Conservation (phyloP, 1,140 invertebrate genomes). For the Leptinotarsa texana region DNA sequence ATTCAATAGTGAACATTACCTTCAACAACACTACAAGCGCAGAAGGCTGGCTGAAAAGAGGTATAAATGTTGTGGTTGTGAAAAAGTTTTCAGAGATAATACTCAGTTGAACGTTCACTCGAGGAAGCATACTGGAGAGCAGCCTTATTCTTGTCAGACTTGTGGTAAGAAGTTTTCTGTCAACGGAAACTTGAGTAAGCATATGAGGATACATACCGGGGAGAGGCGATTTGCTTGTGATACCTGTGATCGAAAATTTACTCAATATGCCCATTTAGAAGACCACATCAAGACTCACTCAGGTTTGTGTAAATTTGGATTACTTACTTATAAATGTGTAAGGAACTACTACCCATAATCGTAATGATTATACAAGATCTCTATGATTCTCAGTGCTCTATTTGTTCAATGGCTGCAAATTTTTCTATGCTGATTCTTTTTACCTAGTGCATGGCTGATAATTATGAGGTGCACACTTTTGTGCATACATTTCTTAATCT, state of each 20-base stretch:
- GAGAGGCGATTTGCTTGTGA: constrained; percentile 48
- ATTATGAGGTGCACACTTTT: too few relatives aligned
- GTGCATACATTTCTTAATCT: too few relatives aligned
- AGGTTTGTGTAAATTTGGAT: constrained; percentile 24
- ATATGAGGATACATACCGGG: constrained; percentile 49
- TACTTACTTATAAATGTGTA: too few relatives aligned
- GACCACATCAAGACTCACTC: constrained; percentile 51
- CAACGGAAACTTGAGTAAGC: constrained; percentile 50
- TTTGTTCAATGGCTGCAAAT: too few relatives aligned
- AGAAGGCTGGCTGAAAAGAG: constrained; percentile 34
- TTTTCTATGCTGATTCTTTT: too few relatives aligned
- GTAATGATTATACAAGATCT: too few relatives aligned
- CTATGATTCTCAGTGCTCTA: too few relatives aligned
- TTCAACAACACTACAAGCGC: constrained; percentile 33
- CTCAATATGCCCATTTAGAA: constrained; percentile 49
- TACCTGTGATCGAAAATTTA: constrained; percentile 48
- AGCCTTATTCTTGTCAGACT: constrained; percentile 76
- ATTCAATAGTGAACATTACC: constrained; percentile 29
- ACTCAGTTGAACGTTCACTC: constrained; percentile 49
- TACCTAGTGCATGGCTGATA: too few relatives aligned
- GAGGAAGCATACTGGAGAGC: constrained; percentile 70
- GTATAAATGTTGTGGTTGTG: constrained; percentile 45
- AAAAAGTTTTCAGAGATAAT: constrained; percentile 45
- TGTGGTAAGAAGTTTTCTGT: constrained; percentile 69
- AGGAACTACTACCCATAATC: too few relatives aligned